phyloP scores from a whole-genome alignment of 1,140 invertebrate species.

The Trachelipus rathkii region DNA sequence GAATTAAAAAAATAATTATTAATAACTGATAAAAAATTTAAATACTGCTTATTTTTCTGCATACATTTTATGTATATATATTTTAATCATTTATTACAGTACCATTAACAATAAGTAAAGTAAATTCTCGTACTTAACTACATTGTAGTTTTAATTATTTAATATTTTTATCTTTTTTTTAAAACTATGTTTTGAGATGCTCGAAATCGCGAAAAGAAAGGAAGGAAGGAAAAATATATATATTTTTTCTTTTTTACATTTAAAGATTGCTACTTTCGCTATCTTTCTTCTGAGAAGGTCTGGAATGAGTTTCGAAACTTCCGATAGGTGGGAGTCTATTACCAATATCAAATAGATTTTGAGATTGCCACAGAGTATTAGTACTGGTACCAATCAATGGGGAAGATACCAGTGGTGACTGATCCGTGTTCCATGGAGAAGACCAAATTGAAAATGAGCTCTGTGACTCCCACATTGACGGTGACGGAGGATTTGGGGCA shows the following conservation, averaged over 20 bases:
- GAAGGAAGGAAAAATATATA: too few relatives aligned
- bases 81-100: too few relatives aligned
- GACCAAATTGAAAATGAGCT: constrained; percentile 4
- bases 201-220: too few relatives aligned
- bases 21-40: too few relatives aligned
- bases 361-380: neutral
- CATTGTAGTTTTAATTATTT: too few relatives aligned
- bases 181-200: too few relatives aligned
- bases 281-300: neutral
- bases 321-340: neutral
- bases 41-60: too few relatives aligned
- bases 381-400: neutral
- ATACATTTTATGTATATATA: too few relatives aligned
- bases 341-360: neutral
- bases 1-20: too few relatives aligned
- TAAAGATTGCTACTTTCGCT: neutral
- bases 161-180: too few relatives aligned
- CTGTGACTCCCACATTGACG: neutral
- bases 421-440: constrained; percentile 2
- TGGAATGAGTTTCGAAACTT: neutral
- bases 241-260: neutral
- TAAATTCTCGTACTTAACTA: too few relatives aligned
- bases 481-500: neutral
- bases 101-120: too few relatives aligned
- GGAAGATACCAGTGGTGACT: neutral